Conservation (phyloP, 2,888 invertebrate genomes). For the Drosophila pegasa region DNA sequence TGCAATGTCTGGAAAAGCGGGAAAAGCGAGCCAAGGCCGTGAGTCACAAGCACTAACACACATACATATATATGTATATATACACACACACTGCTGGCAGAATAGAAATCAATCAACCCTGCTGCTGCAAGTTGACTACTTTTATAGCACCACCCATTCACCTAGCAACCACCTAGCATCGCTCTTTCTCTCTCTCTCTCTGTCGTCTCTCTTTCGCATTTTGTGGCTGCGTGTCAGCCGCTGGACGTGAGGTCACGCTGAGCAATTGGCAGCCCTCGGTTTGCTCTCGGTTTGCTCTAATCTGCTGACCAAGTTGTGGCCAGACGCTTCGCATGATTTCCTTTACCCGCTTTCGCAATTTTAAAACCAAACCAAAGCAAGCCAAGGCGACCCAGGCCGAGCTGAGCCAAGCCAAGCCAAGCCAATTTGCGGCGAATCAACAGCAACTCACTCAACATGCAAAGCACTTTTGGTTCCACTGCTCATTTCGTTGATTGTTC, state of each 20-base stretch:
- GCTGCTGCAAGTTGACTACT: constrained; percentile 16
- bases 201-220: constrained; percentile 2
- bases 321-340: constrained; percentile 75
- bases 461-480: constrained; percentile 74
- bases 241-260: constrained; percentile 72
- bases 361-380: constrained; percentile 27
- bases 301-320: constrained; percentile 80
- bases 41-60: not conserved
- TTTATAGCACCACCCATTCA: constrained; percentile 4
- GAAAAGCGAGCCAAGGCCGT: constrained; percentile 77
- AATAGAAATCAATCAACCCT: constrained; percentile 74
- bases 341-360: constrained; percentile 59
- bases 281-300: constrained; percentile 65
- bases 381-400: constrained; percentile 6
- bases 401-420: constrained; percentile 27
- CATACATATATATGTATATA: not conserved
- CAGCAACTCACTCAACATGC: constrained; percentile 58
- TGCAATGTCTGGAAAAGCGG: constrained; percentile 78
- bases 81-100: not conserved
- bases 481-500: constrained; percentile 74
- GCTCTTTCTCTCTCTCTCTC: not conserved
- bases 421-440: constrained; percentile 76
- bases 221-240: constrained; percentile 50
- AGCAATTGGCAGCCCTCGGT: constrained; percentile 22
- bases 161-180: constrained; percentile 4